These are phyloP conservation scores for Australoheros facetus DNA, from an alignment of 2,797 vertebrate species.

Conservation along the genomic window DNA sequence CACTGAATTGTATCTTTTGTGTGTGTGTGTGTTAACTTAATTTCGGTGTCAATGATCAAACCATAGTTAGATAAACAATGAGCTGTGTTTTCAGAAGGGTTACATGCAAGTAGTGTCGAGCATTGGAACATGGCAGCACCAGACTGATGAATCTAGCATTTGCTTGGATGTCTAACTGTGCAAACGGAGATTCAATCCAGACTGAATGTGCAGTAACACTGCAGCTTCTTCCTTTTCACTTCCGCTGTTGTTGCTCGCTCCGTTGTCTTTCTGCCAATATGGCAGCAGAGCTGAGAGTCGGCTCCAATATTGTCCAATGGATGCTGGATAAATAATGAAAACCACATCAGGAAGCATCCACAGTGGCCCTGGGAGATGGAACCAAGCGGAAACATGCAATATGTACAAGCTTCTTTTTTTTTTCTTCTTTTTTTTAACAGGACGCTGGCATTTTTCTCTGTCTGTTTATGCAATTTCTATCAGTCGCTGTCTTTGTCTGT, in stretches of 20 bases:
- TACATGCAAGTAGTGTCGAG: background rate
- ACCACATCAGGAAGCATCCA: conserved; percentile 73
- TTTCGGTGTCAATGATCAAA: conserved; percentile 44
- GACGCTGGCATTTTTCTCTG: conserved; percentile 34
- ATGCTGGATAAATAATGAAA: conserved; percentile 78
- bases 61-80: conserved; percentile 45
- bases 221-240: conserved; percentile 51
- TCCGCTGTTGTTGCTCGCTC: conserved; percentile 49
- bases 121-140: conserved; percentile 31
- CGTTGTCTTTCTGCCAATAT: conserved; percentile 61
- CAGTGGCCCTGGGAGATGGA: conserved; percentile 66
- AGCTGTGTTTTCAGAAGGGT: conserved; percentile 10
- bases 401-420: conserved; percentile 66
- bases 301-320: conserved; percentile 72
- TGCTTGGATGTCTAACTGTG: conserved; percentile 33
- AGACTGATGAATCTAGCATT: conserved; percentile 32
- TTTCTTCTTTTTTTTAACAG: conserved; percentile 10
- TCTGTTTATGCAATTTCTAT: conserved; percentile 51
- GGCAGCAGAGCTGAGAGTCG: conserved; percentile 53
- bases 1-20: background rate
- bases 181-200: conserved; percentile 42
- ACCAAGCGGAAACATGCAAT: conserved; percentile 75
- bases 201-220: conserved; percentile 39
- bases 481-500: conserved; percentile 13
- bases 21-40: conserved; percentile 25